Evolutionary conservation across 2,797 vertebrate genomes (phyloP).

Genomic region (Poeciliopsis turneri): DNA sequence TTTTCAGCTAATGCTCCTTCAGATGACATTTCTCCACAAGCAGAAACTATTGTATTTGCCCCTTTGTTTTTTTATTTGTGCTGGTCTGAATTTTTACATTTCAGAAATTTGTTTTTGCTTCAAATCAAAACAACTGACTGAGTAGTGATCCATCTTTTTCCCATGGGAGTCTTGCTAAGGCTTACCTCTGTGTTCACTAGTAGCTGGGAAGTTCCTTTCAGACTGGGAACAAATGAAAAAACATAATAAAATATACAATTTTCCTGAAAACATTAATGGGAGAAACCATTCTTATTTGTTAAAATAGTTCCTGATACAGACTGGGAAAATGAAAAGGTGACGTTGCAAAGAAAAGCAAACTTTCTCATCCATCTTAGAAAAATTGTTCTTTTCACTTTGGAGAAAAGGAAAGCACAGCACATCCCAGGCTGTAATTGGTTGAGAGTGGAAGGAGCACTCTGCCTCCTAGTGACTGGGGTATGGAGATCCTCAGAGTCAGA

Average conservation of each 20-base stretch:
- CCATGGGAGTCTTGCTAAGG: not conserved
- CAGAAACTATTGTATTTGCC: not conserved
- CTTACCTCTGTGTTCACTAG: conserved; percentile 84
- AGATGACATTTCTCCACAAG: not conserved
- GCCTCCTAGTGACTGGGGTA: no score
- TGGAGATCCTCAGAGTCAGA: not conserved
- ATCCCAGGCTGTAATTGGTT: not conserved
- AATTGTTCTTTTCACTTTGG: not conserved
- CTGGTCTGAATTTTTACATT: not conserved
- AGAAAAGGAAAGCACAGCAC: not conserved
- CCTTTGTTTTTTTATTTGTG: not conserved
- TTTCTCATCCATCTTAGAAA: not conserved
- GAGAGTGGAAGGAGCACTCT: not conserved
- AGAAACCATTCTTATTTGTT: not conserved
- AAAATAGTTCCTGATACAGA: not conserved
- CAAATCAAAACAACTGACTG: not conserved
- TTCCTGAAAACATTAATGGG: not conserved
- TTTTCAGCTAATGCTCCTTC: not conserved
- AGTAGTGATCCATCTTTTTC: not conserved
- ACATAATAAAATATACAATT: not conserved
- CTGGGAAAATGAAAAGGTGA: not conserved
- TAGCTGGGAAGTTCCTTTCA: conserved; percentile 61
- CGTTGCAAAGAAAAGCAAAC: not conserved
- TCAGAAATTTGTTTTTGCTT: not conserved
- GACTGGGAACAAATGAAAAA: conserved; percentile 44